Evolutionary conservation across 2,113 vertebrate species (phyloP), one percentile per base, ranked within the genome.

Genomic region (Tupaia tana): DNA sequence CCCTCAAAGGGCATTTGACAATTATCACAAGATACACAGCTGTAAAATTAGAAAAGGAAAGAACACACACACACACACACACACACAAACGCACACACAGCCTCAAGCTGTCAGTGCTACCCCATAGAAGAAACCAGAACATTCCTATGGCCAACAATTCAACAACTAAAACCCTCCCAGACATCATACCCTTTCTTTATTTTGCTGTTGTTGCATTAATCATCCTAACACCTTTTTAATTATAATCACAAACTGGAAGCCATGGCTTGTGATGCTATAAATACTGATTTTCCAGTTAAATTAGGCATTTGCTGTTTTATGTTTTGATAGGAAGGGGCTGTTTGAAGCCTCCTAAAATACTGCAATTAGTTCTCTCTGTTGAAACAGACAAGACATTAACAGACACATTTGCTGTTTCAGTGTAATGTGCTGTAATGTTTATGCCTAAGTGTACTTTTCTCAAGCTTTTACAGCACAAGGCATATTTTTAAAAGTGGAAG

Each of bases 201-300:
- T 93, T 96, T 91, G 77, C 95, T 93, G 86, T 92, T 89, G 82
- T 64, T 77, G 74, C 89, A 74, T 93, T 96, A 86, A 93, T 97
- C 97, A 97, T 95, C 34, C 86, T 93, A 93, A 97, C 96, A 95
- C 95, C 96, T 97, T 96, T 95, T 96, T 90, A 95, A 97, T 97
- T 96, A 94, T 91, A 94, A 97, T 94, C 85, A 56, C 94, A 91
- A 87, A 96, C 95, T 95, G 91, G 96, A 93, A 97, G 91, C 87
- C 93, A 86, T 61, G 91, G 86, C 81, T 96, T 91, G 94, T 90
- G 89, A 94, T 93, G 94, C 96, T 96, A 80, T 90, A 96, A 96
- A 95, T 92, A 96, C 94, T 87, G 94, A 95, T 95, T 96, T 96
- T 89, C 78, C 90, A 90, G 88, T 93, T 96, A 95, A 92, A 93